Evolutionary conservation across 2,888 invertebrate genomes (phyloP).

Genomic region (Prenolepis imparis): DNA sequence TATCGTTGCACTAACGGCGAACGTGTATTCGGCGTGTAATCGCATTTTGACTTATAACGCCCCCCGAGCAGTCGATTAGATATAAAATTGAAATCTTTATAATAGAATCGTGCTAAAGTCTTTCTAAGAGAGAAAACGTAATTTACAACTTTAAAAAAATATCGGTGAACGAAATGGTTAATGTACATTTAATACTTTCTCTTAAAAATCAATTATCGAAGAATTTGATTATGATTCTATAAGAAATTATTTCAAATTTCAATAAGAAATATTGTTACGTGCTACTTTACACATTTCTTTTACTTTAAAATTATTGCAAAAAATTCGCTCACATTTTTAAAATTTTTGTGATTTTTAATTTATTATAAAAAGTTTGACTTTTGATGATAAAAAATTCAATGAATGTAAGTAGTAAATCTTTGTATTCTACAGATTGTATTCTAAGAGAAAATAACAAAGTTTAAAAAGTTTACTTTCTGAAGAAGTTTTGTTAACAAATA

Average conservation of each 20-base stretch:
- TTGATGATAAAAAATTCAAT: background rate
- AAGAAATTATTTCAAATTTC: background rate
- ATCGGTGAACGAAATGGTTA: background rate
- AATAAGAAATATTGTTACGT: background rate
- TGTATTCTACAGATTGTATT: background rate
- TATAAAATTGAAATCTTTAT: background rate
- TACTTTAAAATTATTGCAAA: background rate
- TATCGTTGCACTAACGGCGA: slow-evolving; percentile 11
- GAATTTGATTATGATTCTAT: background rate
- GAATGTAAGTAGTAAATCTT: background rate
- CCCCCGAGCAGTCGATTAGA: background rate
- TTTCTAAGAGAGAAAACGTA: background rate
- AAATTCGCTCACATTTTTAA: background rate
- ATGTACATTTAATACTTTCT: background rate
- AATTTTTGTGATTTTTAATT: background rate
- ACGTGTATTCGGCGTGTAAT: slow-evolving; percentile 9
- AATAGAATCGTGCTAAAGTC: background rate
- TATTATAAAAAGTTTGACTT: slow-evolving; percentile 1
- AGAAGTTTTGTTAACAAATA: background rate
- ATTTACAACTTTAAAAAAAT: background rate
- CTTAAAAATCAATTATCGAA: background rate
- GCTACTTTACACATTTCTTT: background rate
- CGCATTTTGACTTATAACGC: slow-evolving; percentile 8
- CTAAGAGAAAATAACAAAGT: background rate
- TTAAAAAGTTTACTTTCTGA: background rate